A percentile compares a stretch with the other conserved stretches of the same genome.
Evolutionary conservation across 2,888 invertebrate genomes (phyloP).

Genomic region (Rugalucina vietnamica): DNA sequence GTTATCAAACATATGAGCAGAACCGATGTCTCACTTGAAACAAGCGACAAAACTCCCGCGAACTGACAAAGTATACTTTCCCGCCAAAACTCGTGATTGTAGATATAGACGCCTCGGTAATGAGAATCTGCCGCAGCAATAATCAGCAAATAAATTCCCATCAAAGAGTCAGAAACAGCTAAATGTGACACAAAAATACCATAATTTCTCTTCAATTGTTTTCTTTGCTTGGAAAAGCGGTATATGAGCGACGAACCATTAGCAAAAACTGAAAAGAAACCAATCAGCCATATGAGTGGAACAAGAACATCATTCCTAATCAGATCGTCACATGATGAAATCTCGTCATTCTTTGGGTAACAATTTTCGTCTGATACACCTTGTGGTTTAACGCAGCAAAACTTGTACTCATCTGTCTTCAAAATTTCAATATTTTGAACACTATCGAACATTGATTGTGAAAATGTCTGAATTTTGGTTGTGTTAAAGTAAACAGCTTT

Average conservation of each 20-base stretch:
- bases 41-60: too few species aligned
- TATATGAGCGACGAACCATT: background rate
- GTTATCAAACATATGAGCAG: too few species aligned
- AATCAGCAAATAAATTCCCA: slow-evolving; percentile 46
- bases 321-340: background rate
- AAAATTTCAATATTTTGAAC: background rate
- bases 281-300: background rate
- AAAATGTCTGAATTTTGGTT: background rate
- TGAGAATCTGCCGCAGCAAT: slow-evolving; percentile 64
- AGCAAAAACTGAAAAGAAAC: background rate
- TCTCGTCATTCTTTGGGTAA: too few species aligned
- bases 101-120: slow-evolving; percentile 61
- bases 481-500: background rate
- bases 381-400: background rate
- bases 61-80: too few species aligned
- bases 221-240: background rate
- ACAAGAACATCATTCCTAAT: background rate
- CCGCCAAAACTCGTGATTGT: slow-evolving; percentile 62
- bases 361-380: background rate
- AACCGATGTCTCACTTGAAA: slow-evolving; percentile 87
- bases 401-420: background rate
- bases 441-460: background rate
- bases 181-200: slow-evolving; percentile 57
- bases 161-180: slow-evolving; percentile 50
- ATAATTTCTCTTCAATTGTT: slow-evolving; percentile 32